Percentiles rank a stretch among this genome's conserved stretches.
These are phyloP conservation scores for Ceraclea dissimilis DNA, from an alignment of 2,888 invertebrate genomes.

Conservation along the genomic window DNA sequence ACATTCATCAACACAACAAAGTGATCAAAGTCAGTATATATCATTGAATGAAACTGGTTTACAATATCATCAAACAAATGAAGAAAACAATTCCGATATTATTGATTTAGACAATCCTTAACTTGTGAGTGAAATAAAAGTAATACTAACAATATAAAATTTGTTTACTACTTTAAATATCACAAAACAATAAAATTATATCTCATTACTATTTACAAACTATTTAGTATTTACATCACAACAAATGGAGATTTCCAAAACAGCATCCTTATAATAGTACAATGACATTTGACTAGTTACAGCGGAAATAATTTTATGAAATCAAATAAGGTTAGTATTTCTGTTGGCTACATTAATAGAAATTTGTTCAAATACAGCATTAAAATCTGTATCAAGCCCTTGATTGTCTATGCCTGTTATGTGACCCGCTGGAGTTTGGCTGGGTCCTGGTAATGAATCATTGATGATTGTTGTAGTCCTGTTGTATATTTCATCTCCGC, in stretches of 20 bases:
- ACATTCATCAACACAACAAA: slow-evolving; percentile 31
- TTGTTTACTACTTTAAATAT: not conserved
- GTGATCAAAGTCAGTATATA: slow-evolving; percentile 32
- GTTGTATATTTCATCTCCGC: slow-evolving; percentile 43
- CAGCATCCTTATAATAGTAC: too few species aligned
- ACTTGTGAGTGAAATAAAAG: not conserved
- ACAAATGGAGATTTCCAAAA: too few species aligned
- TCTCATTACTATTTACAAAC: too few species aligned
- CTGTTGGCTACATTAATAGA: slow-evolving; percentile 44
- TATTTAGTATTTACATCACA: too few species aligned
- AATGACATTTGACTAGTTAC: too few species aligned
- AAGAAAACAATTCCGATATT: slow-evolving; percentile 13
- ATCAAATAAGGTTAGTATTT: slow-evolving; percentile 4
- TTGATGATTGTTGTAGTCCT: slow-evolving; percentile 35
- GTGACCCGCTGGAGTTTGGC: slow-evolving; percentile 40
- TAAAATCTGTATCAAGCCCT: slow-evolving; percentile 54
- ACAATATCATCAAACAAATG: slow-evolving; percentile 6
- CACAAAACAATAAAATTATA: too few species aligned
- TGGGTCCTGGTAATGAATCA: slow-evolving; percentile 42
- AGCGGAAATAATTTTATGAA: not conserved
- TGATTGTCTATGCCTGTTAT: slow-evolving; percentile 51
- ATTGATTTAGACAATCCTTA: slow-evolving; percentile 19
- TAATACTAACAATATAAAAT: not conserved
- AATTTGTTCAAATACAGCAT: slow-evolving; percentile 54
- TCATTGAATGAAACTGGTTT: slow-evolving; percentile 17